phyloP scores from a whole-genome alignment of 2,888 invertebrate species.

The Argynnis bischoffii region DNA sequence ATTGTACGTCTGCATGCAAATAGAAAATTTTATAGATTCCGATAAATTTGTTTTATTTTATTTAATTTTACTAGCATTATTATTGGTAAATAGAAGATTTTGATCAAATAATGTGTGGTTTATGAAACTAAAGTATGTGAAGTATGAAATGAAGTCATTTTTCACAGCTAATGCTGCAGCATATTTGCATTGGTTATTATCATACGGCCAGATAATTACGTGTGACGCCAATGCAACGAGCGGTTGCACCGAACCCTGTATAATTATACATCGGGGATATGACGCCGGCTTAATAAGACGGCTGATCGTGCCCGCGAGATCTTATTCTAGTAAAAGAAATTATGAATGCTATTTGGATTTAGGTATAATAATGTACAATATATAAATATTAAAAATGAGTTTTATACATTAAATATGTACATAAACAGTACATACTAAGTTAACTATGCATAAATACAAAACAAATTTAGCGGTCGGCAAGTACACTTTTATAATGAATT shows the following conservation, averaged over 20 bases:
- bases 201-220: constrained; percentile 74
- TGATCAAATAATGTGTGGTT: background rate
- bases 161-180: constrained; percentile 54
- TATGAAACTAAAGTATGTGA: constrained; percentile 16
- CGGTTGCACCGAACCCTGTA: constrained; percentile 53
- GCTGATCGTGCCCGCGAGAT: constrained; percentile 28
- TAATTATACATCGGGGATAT: constrained; percentile 61
- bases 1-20: constrained; percentile 79
- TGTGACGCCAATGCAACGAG: constrained; percentile 63
- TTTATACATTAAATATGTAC: background rate
- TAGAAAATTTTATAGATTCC: constrained; percentile 75
- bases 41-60: constrained; percentile 53
- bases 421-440: constrained; percentile 4
- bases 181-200: constrained; percentile 76
- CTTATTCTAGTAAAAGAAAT: constrained; percentile 28
- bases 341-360: constrained; percentile 11
- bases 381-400: too few species aligned
- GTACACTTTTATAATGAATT: constrained; percentile 43
- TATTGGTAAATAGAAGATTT: background rate
- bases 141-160: constrained; percentile 65
- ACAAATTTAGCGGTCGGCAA: constrained; percentile 30
- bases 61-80: background rate
- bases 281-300: constrained; percentile 46
- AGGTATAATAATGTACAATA: constrained; percentile 6
- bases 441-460: constrained; percentile 30